Evolutionary conservation across 1,140 invertebrate genomes (phyloP), one percentile per base, ranked within the genome.

Genomic region (Caerostris extrusa): DNA sequence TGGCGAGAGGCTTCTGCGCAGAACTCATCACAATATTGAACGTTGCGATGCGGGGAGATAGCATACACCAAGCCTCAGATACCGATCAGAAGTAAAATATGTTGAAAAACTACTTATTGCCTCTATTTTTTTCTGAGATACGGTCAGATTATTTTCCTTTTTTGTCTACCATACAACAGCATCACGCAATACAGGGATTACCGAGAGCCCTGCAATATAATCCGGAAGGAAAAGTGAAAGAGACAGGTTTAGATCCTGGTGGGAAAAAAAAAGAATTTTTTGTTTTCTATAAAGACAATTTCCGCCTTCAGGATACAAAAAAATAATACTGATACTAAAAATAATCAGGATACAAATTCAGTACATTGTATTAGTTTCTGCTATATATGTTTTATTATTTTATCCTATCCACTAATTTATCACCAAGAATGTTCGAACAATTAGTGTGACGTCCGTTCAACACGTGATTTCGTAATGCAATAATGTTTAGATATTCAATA

Each of bases 101-200:
- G 64, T 71, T 90, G 88, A n/a, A 90, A 90, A 71, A 90, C 61
- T 90, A 61, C 88, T 90, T 19, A 69, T 90, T 88, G 61, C 88
- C 61, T 57, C 64, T 71, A 67, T n/a, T 69, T 90, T 53, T 71
- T 71, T 77, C 17, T 5, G n/a, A 64, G 53, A 90, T 90, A 67
- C 64, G 88, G 71, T 90, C 19, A 90, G 88, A 90, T 90, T 90
- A 90, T 64, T 55, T 90, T 90, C n/a, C n/a, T 19, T 90, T 90
- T 60, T 71, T 69, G 55, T 55, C 88, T n/a, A 56, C 67, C 34
- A 5, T 67, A 55, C 14, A 56, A 56, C n/a, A 64, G 50, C 55
- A 90, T 90, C 88, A 90, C 88, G 88, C 88, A 53, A 90, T 71
- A 77, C 53, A 90, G n/a, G 88, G 88, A 90, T 90, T 90, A 90